Conservation (phyloP, 2,888 invertebrate species). For the Belgica antarctica region DNA sequence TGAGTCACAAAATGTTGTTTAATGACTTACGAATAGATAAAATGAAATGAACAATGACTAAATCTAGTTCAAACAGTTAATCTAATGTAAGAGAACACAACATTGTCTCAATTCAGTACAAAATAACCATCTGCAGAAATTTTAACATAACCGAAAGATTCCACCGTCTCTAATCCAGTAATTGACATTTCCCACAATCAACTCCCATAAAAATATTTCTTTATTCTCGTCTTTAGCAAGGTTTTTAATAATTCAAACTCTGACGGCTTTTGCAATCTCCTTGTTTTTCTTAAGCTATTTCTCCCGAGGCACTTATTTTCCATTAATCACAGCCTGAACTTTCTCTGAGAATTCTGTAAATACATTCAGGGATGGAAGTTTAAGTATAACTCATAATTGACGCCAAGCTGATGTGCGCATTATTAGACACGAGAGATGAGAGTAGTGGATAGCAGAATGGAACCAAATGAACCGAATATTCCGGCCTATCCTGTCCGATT, state of each 20-base stretch:
- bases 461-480: neutral
- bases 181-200: too few relatives aligned
- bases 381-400: constrained; percentile 9
- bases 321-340: neutral
- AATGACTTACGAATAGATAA: too few relatives aligned
- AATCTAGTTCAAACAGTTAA: too few relatives aligned
- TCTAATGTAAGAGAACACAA: too few relatives aligned
- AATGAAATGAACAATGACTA: too few relatives aligned
- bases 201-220: too few relatives aligned
- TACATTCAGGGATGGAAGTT: neutral
- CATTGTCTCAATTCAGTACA: too few relatives aligned
- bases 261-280: neutral
- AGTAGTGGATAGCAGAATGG: neutral
- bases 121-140: too few relatives aligned
- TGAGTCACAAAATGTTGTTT: too few relatives aligned
- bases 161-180: too few relatives aligned
- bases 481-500: neutral
- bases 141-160: too few relatives aligned
- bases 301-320: neutral
- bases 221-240: neutral
- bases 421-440: neutral
- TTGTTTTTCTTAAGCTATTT: neutral
- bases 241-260: constrained; percentile 13
- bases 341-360: neutral
- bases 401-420: neutral